Conservation (phyloP, 2,113 vertebrate genomes). For the Boulengeromyrus knoepffleri region DNA sequence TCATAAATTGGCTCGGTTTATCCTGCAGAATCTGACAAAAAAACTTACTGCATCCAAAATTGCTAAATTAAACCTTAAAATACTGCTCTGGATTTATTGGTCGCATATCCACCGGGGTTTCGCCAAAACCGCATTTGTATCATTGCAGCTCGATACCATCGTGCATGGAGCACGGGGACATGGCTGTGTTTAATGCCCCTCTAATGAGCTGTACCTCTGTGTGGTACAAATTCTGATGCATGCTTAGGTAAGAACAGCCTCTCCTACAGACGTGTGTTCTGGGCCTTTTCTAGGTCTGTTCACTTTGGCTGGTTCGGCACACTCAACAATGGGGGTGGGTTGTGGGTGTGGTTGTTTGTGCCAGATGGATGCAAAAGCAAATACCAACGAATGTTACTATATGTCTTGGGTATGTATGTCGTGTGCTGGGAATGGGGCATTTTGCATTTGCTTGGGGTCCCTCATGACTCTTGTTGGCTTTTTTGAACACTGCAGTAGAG, state of each 20-base stretch:
- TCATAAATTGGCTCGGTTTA: neutral
- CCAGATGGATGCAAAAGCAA: neutral
- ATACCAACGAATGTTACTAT: neutral
- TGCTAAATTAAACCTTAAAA: conserved; percentile 1
- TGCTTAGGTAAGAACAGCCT: neutral
- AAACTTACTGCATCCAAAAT: neutral
- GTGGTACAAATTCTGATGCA: neutral
- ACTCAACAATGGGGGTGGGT: neutral
- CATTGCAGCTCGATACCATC: neutral
- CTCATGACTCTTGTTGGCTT: neutral
- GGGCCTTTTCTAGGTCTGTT: neutral
- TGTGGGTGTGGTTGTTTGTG: neutral
- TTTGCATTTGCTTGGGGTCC: neutral
- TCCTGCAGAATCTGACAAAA: neutral
- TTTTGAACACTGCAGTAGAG: neutral
- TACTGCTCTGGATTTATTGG: neutral
- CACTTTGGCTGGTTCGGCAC: neutral
- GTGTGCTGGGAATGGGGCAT: neutral
- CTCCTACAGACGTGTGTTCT: neutral
- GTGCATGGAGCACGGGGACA: neutral
- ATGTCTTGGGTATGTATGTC: neutral
- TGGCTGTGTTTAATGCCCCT: neutral
- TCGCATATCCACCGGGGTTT: neutral
- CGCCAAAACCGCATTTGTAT: neutral
- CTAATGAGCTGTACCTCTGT: neutral